These are phyloP conservation scores for Micromussa lordhowensis DNA, from an alignment of 92 coral and sea anemone genomes.

Conservation along the genomic window DNA sequence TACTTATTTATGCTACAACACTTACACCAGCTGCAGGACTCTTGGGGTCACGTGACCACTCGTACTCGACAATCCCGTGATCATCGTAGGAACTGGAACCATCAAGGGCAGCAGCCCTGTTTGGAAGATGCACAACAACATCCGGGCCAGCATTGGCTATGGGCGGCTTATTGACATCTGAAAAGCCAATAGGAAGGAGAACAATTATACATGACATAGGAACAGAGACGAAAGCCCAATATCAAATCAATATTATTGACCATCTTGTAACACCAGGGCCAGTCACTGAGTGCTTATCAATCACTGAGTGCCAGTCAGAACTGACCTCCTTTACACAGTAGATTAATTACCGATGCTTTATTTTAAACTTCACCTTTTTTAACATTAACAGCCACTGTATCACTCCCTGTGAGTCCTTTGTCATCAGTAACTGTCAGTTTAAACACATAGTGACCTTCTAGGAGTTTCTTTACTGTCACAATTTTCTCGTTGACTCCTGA, in stretches of 20 bases:
- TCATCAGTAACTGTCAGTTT: slow-evolving; percentile 94
- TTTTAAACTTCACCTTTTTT: slow-evolving; percentile 73
- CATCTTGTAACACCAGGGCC: too few relatives aligned
- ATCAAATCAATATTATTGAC: too few relatives aligned
- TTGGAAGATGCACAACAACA: slow-evolving; percentile 92
- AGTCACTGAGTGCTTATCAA: too few relatives aligned
- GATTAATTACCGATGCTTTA: background rate
- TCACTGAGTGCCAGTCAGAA: too few relatives aligned
- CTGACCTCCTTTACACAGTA: too few relatives aligned
- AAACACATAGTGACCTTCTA: slow-evolving; percentile 92
- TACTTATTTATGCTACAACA: background rate
- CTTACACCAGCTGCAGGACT: slow-evolving; percentile 99
- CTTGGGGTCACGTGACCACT: slow-evolving; percentile 91
- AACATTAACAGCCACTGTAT: slow-evolving; percentile 88
- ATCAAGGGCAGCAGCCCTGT: slow-evolving; percentile 93
- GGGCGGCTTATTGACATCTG: slow-evolving; percentile 91
- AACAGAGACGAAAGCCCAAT: background rate
- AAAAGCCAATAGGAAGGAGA: background rate
- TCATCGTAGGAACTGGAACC: slow-evolving; percentile 91
- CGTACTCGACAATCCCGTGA: slow-evolving; percentile 87
- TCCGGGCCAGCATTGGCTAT: slow-evolving; percentile 93
- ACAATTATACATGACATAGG: background rate
- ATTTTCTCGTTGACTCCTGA: slow-evolving; percentile 80
- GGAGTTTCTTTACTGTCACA: slow-evolving; percentile 83
- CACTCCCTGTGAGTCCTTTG: slow-evolving; percentile 91